Conservation (phyloP, 1,140 invertebrate genomes). For the Heliconius eleuchia region DNA sequence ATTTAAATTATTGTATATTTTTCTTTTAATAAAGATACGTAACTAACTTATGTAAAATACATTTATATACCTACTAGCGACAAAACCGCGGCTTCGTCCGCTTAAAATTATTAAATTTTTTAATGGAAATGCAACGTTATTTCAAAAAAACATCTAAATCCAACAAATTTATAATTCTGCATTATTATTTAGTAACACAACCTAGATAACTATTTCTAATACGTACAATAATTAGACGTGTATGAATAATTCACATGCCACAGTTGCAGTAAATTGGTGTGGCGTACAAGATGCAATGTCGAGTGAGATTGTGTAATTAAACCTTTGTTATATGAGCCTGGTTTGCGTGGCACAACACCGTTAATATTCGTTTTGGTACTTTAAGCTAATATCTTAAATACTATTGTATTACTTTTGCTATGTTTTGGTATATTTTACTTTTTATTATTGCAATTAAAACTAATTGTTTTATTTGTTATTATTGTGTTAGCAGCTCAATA, state of each 20-base stretch:
- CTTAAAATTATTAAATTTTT: too few species aligned
- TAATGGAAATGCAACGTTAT: too few species aligned
- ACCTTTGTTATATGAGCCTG: not conserved
- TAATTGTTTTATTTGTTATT: too few species aligned
- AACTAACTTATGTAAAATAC: too few species aligned
- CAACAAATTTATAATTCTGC: too few species aligned
- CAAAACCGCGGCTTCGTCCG: too few species aligned
- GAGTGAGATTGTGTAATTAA: conserved; percentile 10
- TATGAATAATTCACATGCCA: conserved; percentile 6
- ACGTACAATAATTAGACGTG: not conserved
- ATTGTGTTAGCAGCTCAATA: too few species aligned
- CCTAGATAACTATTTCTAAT: not conserved
- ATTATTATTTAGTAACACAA: too few species aligned
- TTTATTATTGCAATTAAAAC: not conserved
- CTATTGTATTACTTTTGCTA: not conserved
- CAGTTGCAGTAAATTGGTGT: not conserved
- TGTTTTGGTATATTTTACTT: not conserved
- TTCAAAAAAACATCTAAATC: too few species aligned
- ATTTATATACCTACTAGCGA: too few species aligned
- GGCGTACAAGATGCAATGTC: not conserved
- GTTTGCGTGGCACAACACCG: not conserved
- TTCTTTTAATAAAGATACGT: too few species aligned
- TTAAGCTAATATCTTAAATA: not conserved
- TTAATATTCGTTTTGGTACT: not conserved
- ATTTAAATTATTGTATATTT: too few species aligned